Percentiles rank a stretch among this genome's conserved stretches.
Evolutionary conservation across 2,113 vertebrate genomes (phyloP).

Genomic region (Hyaena hyaena): DNA sequence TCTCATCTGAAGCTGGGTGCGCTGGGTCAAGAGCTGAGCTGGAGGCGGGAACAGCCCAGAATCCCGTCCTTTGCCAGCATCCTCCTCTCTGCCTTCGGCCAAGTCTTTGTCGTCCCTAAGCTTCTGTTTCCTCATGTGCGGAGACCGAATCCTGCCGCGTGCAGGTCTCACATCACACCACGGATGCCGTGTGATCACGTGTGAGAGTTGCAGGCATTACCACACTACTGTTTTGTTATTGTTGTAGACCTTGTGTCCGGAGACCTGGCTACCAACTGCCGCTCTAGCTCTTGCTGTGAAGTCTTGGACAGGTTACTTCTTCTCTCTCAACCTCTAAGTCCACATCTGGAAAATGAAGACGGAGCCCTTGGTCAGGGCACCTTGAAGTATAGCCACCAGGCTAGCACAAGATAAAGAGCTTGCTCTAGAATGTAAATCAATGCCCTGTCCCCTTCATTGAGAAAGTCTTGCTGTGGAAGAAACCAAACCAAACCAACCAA

Average conservation of each 20-base stretch:
- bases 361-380: not conserved
- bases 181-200: accelerated
- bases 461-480: not conserved
- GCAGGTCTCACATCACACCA: accelerated
- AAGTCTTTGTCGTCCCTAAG: not conserved
- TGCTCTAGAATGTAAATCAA: not conserved
- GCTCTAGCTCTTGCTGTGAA: not conserved
- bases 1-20: not conserved
- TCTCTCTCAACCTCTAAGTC: not conserved
- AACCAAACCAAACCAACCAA: not conserved
- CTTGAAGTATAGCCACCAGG: not conserved
- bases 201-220: accelerated
- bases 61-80: not conserved
- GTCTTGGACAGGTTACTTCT: not conserved
- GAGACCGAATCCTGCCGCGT: not conserved
- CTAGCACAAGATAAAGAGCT: not conserved
- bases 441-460: not conserved
- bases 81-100: not conserved
- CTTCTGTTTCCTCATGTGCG: not conserved
- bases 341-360: not conserved
- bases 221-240: accelerated
- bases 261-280: accelerated
- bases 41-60: not conserved
- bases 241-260: not conserved
- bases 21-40: not conserved